Conservation (phyloP, 1,140 invertebrate genomes). For the Asbolus verrucosus region DNA sequence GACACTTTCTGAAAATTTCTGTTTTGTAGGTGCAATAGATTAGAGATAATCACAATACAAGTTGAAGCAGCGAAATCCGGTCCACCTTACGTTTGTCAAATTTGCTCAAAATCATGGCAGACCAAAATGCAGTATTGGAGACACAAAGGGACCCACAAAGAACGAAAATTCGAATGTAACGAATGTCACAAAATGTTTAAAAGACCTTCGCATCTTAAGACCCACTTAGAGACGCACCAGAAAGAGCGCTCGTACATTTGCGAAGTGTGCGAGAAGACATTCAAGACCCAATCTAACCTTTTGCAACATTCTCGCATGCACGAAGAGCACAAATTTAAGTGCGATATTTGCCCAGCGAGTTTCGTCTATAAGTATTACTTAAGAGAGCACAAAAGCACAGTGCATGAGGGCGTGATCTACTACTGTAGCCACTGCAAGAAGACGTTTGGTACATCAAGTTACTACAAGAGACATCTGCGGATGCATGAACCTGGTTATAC, state of each 20-base stretch:
- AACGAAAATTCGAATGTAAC: background rate
- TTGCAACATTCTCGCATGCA: conserved; percentile 8
- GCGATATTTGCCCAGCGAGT: conserved; percentile 42
- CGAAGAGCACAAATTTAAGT: conserved; percentile 39
- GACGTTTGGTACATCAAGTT: conserved; percentile 67
- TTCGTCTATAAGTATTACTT: conserved; percentile 48
- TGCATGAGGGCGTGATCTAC: conserved; percentile 51
- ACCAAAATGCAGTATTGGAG: background rate
- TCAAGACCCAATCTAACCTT: no score
- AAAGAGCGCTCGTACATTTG: no score
- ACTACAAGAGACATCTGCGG: conserved; percentile 68
- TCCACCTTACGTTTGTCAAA: no score
- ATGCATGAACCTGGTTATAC: conserved; percentile 62
- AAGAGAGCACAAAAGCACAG: background rate
- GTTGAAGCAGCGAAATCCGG: no score
- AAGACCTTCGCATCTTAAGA: background rate
- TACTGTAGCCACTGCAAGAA: conserved; percentile 69
- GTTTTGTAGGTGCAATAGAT: no score
- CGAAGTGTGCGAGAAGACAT: no score
- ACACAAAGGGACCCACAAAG: background rate
- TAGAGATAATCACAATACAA: no score
- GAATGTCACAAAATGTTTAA: background rate
- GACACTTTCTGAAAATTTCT: no score
- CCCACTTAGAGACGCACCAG: background rate
- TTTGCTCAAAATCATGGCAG: background rate